Base-by-base conservation (phyloP, 2,888 invertebrate species). In the Willowsia nigromaculata region DNA sequence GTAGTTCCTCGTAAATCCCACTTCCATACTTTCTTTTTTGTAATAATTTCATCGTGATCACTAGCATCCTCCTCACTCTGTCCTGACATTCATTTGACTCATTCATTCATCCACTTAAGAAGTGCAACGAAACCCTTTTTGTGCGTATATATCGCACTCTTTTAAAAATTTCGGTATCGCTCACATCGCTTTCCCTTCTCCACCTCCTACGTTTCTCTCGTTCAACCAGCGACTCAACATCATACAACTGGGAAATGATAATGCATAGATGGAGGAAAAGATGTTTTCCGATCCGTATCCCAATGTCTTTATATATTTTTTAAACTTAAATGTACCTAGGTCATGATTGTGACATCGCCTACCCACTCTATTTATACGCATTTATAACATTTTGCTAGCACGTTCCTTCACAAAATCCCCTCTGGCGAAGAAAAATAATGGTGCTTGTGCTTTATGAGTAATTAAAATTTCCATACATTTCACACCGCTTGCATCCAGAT, bases 391-490 rank as follows among this genome's bases (percentile, higher is more conserved):
- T 4, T 56, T 25, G 25, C 25, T 40, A 40, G 13, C 33, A n/a
- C n/a, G n/a, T n/a, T n/a, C n/a, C 9, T 25, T 47, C 11, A 40
- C 2, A 71, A 43, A 43, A 43, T 15, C 37, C 56, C 56, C 56
- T 78, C 37, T 56, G 56, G 53, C 78, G 53, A 78, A 2, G 40
- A 78, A 53, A 74, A 85, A 87, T 88, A 91, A 88, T 89, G 86
- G 89, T 89, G 88, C n/a, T n/a, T n/a, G 33, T 43, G 53, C 71
- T 91, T 91, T 90, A 92, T 91, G 92, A 91, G 91, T 92, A 92
- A 92, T 92, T 92, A 92, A 91, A 91, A 92, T 92, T 90, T 91
- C 90, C 91, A 92, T 91, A 91, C 85, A 91, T 91, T 92, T 91
- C 91, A 91, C 92, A 91, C 91, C 71, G 71, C 71, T 84, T 84